Evolutionary conservation across 92 coral and sea anemone genomes (phyloP), one percentile per base, ranked within the genome.

Genomic region (Isaurus tuberculatus): DNA sequence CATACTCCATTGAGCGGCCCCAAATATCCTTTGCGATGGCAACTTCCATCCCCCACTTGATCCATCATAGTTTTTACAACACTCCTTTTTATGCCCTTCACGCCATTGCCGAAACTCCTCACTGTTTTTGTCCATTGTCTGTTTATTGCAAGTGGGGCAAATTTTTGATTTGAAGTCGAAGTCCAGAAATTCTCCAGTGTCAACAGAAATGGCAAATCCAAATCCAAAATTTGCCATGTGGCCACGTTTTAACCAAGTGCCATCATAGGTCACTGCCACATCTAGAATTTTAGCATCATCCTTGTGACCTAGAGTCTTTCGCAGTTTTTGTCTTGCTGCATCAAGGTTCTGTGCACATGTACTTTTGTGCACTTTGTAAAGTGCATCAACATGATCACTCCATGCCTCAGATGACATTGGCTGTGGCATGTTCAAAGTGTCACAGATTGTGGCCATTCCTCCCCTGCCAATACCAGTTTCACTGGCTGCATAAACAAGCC

Each of bases 381-480:
- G 57, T 25, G 79, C 70, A 44, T 49, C 23, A 16, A 26, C 8
- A 61, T 85, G 88, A 32, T 65, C 84, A 34, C 70, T 75, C 84
- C 84, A 85, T 44, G 75, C 44, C 55, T 85, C 71, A 20, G 51
- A 63, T 13, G 84, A 75, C 78, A 85, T 85, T 8, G 88, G 88
- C 71, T 85, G 84, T 22, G 88, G 84, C 88, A 87, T 87, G 67
- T 87, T 87, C 53, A 87, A 61, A 51, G 81, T 87, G 30, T 60
- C 73, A 81, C 90, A 87, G 17, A 81, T 80, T 28, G 86, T 80
- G 44, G 90, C 78, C 75, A 87, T 81, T 15, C 83, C 86, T 43
- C 81, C 90, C 37, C 87, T 87, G 49, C 90, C 86, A 63, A 72
- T 79, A 23, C 90, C 86, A 7, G 90, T 86, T 67, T 86, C 86